Conservation (phyloP, 2,797 vertebrate species). For the Phoebastria nigripes region DNA sequence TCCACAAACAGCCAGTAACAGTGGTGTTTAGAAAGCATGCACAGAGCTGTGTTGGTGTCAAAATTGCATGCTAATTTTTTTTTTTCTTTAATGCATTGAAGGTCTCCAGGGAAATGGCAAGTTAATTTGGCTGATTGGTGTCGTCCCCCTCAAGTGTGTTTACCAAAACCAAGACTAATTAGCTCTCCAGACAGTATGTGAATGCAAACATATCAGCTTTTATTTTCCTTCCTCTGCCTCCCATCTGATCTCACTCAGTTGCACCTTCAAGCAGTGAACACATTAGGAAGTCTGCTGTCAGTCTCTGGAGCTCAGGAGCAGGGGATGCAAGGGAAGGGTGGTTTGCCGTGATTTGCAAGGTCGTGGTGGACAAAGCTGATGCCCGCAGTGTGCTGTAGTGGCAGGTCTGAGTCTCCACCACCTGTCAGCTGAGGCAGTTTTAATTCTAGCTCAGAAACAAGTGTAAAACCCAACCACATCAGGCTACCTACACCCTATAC, state of each 20-base stretch:
- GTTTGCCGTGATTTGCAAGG: background rate
- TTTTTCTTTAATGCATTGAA: background rate
- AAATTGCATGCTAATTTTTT: background rate
- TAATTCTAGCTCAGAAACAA: background rate
- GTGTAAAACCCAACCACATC: background rate
- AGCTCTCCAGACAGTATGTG: background rate
- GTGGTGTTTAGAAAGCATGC: background rate
- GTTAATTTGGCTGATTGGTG: background rate
- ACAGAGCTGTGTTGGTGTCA: background rate
- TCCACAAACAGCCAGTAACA: background rate
- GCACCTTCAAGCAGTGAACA: background rate
- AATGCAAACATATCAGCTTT: background rate
- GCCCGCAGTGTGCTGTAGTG: background rate
- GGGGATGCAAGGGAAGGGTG: background rate
- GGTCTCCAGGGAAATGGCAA: background rate
- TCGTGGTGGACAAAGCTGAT: background rate
- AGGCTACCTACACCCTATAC: background rate
- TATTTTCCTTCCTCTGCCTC: background rate
- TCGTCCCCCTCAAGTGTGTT: background rate
- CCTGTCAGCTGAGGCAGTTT: background rate
- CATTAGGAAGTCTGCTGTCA: background rate
- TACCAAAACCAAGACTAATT: background rate
- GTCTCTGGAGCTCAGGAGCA: background rate
- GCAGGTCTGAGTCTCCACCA: background rate
- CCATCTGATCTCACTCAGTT: background rate